A percentile compares a stretch with the other conserved stretches of the same genome.
Conservation (phyloP, 2,113 vertebrate species). For the Melanocharis versteri region DNA sequence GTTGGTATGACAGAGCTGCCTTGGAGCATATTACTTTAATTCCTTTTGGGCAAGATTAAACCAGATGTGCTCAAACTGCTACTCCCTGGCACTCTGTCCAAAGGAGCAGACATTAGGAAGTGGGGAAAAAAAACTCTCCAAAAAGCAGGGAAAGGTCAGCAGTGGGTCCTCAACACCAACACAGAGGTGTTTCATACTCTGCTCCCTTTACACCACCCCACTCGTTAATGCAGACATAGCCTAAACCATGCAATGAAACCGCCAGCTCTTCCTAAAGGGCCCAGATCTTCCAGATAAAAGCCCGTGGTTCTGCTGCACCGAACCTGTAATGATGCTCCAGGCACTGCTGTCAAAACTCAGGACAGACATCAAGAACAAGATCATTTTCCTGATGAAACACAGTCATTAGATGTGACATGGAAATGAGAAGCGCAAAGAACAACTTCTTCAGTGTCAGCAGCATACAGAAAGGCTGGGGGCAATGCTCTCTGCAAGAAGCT, state of each 20-base stretch:
- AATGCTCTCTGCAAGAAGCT: neutral
- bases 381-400: neutral
- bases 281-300: neutral
- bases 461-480: neutral
- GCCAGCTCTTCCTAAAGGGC: neutral
- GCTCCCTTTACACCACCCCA: neutral
- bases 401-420: neutral
- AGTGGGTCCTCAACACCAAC: neutral
- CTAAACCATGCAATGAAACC: neutral
- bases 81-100: neutral
- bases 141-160: neutral
- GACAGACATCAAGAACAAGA: neutral
- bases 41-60: neutral
- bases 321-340: neutral
- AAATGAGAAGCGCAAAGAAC: neutral
- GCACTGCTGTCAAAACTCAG: neutral
- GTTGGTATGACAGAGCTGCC: neutral
- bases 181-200: fast-evolving
- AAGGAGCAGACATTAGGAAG: neutral
- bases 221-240: fast-evolving
- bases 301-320: neutral
- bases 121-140: neutral
- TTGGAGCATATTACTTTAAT: neutral
- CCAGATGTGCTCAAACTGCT: neutral
- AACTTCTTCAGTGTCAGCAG: neutral